Base-by-base conservation (phyloP, 2,113 vertebrate genomes). In the Bolborhynchus lineola region DNA sequence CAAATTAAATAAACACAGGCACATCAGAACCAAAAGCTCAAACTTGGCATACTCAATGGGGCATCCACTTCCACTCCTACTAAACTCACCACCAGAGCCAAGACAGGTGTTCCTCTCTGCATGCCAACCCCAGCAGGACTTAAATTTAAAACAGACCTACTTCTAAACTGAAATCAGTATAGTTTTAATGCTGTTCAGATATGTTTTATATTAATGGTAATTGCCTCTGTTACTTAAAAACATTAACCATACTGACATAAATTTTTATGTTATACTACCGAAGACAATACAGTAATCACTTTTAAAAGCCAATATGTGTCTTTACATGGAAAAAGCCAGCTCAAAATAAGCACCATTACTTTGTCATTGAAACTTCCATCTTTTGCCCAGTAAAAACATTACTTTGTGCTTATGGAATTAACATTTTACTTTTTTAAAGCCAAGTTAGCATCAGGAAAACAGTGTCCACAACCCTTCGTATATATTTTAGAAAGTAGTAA, bases 151-250 rank as follows among this genome's bases (percentile, higher is more conserved):
- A 90, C 5, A 95, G 77, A 82, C 4, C 33, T 69, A 37, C 53
- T 88, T 91, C 70, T 87, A 69, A 83, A 81, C 50, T 89, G 24
- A 50, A 91, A 79, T 91, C 72, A 46, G 50, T 68, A 21, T 7
- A 37, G 16, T 74, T 75, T 78, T 53, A 86, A 71, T 50, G 46
- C 46, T 82, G 10, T 50, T 94, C 64, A 78, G 72, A 78, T 81
- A 78, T 35, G n/a, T 57, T 95, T 91, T 71, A 75, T 84, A 10
- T 74, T 86, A 83, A 72, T 24, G 35, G 33, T 72, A 93, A 92
- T 80, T 92, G 76, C 63, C 42, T 80, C 82, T 80, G 79, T 52
- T 88, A 86, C 67, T 76, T 82, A 79, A 80, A 86, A 92, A 93
- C 52, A 79, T 82, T 85, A 88, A 82, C 62, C 35, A 80, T 85